These are phyloP conservation scores for Thereva nobilitata DNA, from an alignment of 2,888 invertebrate species.

Conservation along the genomic window DNA sequence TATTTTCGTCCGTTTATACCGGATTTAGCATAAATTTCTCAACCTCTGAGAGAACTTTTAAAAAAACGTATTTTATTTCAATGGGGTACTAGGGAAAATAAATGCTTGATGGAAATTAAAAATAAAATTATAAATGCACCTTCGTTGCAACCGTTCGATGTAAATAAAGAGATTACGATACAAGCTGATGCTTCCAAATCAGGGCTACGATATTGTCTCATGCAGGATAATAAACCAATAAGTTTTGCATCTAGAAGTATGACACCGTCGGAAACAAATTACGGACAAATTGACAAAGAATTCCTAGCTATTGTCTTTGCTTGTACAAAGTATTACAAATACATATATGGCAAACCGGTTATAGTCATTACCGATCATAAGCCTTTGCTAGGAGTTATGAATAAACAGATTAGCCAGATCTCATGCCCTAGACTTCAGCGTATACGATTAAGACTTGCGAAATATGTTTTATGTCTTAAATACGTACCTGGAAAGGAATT, in stretches of 20 bases:
- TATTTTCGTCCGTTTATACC: slow-evolving; percentile 5
- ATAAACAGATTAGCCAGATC: slow-evolving; percentile 41
- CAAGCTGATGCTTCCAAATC: slow-evolving; percentile 39
- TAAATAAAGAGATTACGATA: slow-evolving; percentile 38
- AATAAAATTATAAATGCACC: slow-evolving; percentile 35
- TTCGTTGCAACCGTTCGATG: slow-evolving; percentile 35
- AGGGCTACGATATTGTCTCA: slow-evolving; percentile 40
- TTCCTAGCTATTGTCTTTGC: slow-evolving; percentile 43
- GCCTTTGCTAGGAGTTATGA: slow-evolving; percentile 37
- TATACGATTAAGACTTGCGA: slow-evolving; percentile 43
- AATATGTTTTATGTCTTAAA: slow-evolving; percentile 43
- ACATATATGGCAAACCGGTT: slow-evolving; percentile 42
- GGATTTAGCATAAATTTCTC: background rate
- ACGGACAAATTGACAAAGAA: slow-evolving; percentile 40
- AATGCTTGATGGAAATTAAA: slow-evolving; percentile 40
- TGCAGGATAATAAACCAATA: slow-evolving; percentile 42
- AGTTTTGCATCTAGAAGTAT: slow-evolving; percentile 36
- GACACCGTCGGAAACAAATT: slow-evolving; percentile 38
- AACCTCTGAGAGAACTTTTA: background rate
- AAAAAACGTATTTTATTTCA: background rate
- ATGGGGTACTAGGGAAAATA: no score
- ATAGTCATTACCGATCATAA: slow-evolving; percentile 40
- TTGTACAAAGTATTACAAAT: slow-evolving; percentile 43
- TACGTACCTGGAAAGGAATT: slow-evolving; percentile 46
- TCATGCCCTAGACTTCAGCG: slow-evolving; percentile 42